Percentiles rank a stretch among this genome's conserved stretches.
Evolutionary conservation across 2,797 vertebrate species (phyloP).

Genomic region (Danio jaintianensis): DNA sequence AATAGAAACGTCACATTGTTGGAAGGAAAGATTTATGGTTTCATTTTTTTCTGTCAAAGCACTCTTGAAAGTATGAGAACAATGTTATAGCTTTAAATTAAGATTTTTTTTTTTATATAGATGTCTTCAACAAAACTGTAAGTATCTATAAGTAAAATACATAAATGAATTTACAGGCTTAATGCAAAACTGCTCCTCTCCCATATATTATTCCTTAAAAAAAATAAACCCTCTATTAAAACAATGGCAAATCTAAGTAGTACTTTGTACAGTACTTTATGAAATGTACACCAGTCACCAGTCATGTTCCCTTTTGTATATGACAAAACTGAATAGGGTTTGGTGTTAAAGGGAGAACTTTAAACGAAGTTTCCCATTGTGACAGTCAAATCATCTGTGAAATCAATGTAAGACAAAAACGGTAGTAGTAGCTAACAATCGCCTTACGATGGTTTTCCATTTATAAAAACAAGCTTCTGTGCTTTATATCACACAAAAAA

Average conservation of each 20-base stretch:
- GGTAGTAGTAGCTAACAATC: constrained; percentile 46
- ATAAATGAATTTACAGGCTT: constrained; percentile 76
- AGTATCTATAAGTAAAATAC: constrained; percentile 68
- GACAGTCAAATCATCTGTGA: background rate
- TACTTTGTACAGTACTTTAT: constrained; percentile 80
- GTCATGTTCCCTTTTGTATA: constrained; percentile 60
- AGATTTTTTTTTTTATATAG: constrained; percentile 18
- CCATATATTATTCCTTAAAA: constrained; percentile 86
- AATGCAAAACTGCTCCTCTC: constrained; percentile 80
- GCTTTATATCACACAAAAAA: constrained; percentile 48
- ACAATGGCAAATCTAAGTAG: constrained; percentile 80
- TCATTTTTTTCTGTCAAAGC: constrained; percentile 6
- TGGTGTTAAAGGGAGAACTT: constrained; percentile 36
- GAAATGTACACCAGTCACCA: constrained; percentile 78
- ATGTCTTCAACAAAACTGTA: constrained; percentile 45
- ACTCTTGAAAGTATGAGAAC: constrained; percentile 12
- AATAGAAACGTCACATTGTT: constrained; percentile 14
- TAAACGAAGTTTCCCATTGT: constrained; percentile 5
- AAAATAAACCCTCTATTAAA: constrained; percentile 86
- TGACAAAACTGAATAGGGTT: constrained; percentile 48
- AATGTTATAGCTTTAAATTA: constrained; percentile 14
- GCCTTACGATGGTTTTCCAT: constrained; percentile 29
- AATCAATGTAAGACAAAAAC: constrained; percentile 17
- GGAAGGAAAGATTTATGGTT: constrained; percentile 24
- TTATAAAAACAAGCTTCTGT: constrained; percentile 41